Evolutionary conservation across 2,113 vertebrate genomes (phyloP), one percentile per base, ranked within the genome.

Genomic region (Callospermophilus lateralis): DNA sequence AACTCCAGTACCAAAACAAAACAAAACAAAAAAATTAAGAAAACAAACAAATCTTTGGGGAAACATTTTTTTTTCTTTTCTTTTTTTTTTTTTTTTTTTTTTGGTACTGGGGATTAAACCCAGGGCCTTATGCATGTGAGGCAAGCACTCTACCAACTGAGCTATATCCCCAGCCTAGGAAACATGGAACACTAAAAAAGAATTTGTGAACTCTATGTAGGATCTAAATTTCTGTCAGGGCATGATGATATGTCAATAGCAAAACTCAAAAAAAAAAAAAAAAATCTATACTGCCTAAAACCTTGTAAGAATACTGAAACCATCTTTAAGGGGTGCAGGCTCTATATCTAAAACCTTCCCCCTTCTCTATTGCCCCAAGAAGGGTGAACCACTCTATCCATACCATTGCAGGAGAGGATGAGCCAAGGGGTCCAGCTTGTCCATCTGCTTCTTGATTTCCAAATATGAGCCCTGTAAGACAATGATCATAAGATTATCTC

Each of bases 391-490:
- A 78, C 55, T 95, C 77, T 70, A 91, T 88, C 51, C 96, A 61
- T 98, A 99, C 99, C 99, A 99, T 72, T 99, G 99, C 89, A 99
- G 98, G 80, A 99, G 98, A 80, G 99, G 99, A 95, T 99, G 99
- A 1, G 99, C 99, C 98, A 99, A 97, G 67, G 99, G 99, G 95
- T 99, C 99, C 97, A 99, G 98, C 90, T 99, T 99, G 98, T 99
- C 99, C 99, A 99, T 99, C 98, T 99, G 99, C 97, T 99, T 99
- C 98, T 99, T 99, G 97, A 99, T 99, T 98, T 99, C 99, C 98
- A 99, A 98, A 98, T 99, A 99, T 2, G 99, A 99, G 34, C 99
- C 99, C 99, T 99, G 96, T 30, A 77, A 97, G 67, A 96, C 83
- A 97, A 86, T 1, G 32, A 48, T 45, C 87, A 12, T 68, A 80